These are phyloP conservation scores for Apistogramma diplotaenia DNA, from an alignment of 2,113 vertebrate genomes.

Conservation along the genomic window DNA sequence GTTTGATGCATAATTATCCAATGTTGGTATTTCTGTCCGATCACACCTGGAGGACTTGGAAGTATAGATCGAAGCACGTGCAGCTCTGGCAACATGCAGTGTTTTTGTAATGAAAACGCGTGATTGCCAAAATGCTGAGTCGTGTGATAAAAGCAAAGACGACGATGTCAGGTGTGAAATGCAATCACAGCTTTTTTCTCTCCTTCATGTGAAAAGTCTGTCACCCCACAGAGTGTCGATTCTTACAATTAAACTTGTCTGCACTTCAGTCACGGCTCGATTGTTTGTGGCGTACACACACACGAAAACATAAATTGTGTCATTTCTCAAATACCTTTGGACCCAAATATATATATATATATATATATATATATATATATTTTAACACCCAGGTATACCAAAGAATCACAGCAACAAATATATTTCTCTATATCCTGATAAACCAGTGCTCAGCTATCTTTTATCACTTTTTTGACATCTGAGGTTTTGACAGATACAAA, in stretches of 20 bases:
- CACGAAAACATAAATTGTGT: fast-evolving
- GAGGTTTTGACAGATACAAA: slow-evolving; percentile 55
- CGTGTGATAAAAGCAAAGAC: slow-evolving; percentile 1
- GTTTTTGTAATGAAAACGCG: neutral
- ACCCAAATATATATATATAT: neutral
- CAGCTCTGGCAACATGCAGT: neutral
- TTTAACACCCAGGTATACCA: neutral
- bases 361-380: neutral
- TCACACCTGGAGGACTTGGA: neutral
- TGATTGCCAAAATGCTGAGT: neutral
- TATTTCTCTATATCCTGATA: neutral
- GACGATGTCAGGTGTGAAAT: neutral
- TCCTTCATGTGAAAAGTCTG: neutral
- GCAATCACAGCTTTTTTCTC: neutral
- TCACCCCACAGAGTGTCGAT: neutral
- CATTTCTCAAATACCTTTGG: neutral
- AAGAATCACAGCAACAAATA: neutral
- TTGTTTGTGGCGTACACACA: neutral
- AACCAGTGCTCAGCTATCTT: slow-evolving; percentile 1
- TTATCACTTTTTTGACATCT: slow-evolving; percentile 21
- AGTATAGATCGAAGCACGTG: neutral
- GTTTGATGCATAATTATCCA: neutral
- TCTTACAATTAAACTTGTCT: neutral
- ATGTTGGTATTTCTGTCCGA: neutral
- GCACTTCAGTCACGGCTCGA: neutral